Evolutionary conservation across 2,113 vertebrate species (phyloP), one percentile per base, ranked within the genome.

Genomic region (Gnathonemus echidnorhynchus): DNA sequence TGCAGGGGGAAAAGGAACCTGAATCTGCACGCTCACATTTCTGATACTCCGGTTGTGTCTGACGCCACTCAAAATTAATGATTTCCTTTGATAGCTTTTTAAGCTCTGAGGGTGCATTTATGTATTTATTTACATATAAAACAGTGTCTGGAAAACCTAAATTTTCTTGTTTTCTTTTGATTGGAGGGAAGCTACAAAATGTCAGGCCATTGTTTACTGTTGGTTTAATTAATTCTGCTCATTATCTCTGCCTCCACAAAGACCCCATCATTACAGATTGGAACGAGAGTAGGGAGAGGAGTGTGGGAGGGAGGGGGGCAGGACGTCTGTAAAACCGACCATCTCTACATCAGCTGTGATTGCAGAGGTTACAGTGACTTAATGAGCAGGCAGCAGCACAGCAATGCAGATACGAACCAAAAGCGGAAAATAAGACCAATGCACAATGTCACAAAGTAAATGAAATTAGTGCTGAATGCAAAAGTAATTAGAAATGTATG

Each of bases 181-280:
- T 31, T 74, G 49, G 87, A 74, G 89, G 89, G 89, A 92, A 92
- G 88, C 62, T 92, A 94, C 95, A 91, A 94, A 94, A 95, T 94
- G 95, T 94, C 89, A 91, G 93, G 91, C 92, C 91, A 94, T 95
- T 95, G 94, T 95, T 94, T 94, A 92, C 92, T 74, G 91, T 92
- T 9, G 90, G 90, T 95, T 94, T 94, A 93, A 95, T 95, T 94
- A 94, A 94, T 95, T 95, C 93, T 89, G 91, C 93, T 95, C 84
- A 92, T 96, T 95, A 95, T 95, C 94, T 91, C 88, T 0, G 91
- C 90, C 93, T 92, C 80, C 93, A 94, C 92, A 92, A 93, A 93
- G 91, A 90, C 92, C 89, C 92, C 92, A 5, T 92, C 92, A 91
- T 92, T 92, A 92, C 90, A 92, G 91, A 93, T 92, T 92, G 92